phyloP scores from a whole-genome alignment of 2,888 invertebrate genomes.

The Drymonia ruficornis region DNA sequence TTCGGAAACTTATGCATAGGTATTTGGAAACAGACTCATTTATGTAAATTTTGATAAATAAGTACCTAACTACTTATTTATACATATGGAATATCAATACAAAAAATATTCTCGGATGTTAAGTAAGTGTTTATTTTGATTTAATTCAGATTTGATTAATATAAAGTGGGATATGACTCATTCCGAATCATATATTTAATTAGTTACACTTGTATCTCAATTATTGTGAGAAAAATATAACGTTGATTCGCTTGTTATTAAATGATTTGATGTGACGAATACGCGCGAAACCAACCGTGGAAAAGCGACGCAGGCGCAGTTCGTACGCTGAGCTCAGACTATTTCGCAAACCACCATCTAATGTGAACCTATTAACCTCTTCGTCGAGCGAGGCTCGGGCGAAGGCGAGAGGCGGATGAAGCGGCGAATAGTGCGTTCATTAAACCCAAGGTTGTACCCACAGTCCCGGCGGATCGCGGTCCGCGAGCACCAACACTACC shows the following conservation, averaged over 20 bases:
- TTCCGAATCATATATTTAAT: background rate
- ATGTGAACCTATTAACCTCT: slow-evolving; percentile 85
- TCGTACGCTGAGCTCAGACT: slow-evolving; percentile 62
- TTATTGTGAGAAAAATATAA: background rate
- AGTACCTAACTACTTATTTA: too few species aligned
- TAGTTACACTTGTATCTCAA: background rate
- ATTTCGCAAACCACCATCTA: slow-evolving; percentile 84
- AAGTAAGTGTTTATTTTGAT: too few species aligned
- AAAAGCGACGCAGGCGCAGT: slow-evolving; percentile 72
- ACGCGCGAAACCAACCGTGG: slow-evolving; percentile 76
- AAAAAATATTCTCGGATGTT: too few species aligned
- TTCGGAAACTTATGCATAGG: slow-evolving; percentile 22
- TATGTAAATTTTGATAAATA: background rate
- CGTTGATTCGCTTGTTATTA: background rate
- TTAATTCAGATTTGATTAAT: too few species aligned
- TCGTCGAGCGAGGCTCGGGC: slow-evolving; percentile 76
- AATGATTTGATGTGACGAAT: slow-evolving; percentile 47
- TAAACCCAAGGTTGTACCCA: slow-evolving; percentile 79
- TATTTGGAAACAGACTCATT: slow-evolving; percentile 14
- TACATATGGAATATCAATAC: background rate
- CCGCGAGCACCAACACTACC: slow-evolving; percentile 42
- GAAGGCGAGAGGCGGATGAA: slow-evolving; percentile 83
- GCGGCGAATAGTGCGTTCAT: slow-evolving; percentile 77
- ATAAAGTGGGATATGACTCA: background rate
- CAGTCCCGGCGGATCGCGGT: slow-evolving; percentile 62